A percentile compares a stretch with the other conserved stretches of the same genome.
These are phyloP conservation scores for Dromas ardeola DNA, from an alignment of 2,113 vertebrate genomes.

Conservation along the genomic window DNA sequence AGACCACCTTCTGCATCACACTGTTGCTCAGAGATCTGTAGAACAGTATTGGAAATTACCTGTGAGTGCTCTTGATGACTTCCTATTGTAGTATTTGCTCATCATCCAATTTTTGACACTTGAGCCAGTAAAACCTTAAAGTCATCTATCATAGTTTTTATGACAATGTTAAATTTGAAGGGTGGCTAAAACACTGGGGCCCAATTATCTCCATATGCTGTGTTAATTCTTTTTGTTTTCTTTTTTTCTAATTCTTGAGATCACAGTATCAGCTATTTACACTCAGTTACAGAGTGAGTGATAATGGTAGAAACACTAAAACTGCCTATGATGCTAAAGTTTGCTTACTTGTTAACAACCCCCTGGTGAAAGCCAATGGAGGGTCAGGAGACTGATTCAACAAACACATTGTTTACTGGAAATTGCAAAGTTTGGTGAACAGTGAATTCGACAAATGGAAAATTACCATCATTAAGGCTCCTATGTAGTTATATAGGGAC, in stretches of 20 bases:
- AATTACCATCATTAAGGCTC: background rate
- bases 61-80: background rate
- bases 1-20: background rate
- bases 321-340: background rate
- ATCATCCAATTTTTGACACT: background rate
- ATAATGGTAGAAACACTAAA: background rate
- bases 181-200: background rate
- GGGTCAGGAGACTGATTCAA: background rate
- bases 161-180: background rate
- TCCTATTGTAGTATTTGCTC: background rate
- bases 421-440: background rate
- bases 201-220: background rate
- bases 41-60: background rate
- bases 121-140: background rate
- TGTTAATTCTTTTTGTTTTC: background rate
- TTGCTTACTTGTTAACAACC: background rate
- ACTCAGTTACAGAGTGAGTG: background rate
- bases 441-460: background rate
- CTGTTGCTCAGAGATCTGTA: background rate
- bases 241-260: background rate
- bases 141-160: background rate
- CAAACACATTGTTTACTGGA: background rate
- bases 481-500: background rate
- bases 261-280: background rate
- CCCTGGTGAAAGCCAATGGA: background rate